Evolutionary conservation across 2,113 vertebrate genomes (phyloP), one percentile per base, ranked within the genome.

Genomic region (Cynoglossus semilaevis): DNA sequence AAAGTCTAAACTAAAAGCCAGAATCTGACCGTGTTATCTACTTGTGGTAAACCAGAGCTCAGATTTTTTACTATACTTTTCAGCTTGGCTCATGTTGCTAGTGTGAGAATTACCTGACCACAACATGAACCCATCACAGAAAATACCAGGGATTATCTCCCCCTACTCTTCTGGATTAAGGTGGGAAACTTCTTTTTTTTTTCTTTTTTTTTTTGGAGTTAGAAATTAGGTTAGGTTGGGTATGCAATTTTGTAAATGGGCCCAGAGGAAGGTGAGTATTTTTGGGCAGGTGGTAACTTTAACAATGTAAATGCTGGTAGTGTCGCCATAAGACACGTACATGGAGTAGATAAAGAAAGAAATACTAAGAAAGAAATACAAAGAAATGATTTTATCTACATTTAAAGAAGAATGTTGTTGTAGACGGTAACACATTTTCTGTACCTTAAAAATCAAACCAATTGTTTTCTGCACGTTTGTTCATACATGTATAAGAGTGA

Each of bases 151-250:
- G 81, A 81, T 84, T 81, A 84, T 73, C 63, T 55, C 51, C 55
- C 41, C n/a, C 19, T 75, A 81, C 73, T 83, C 78, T 80, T 50
- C 63, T 48, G 70, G 70, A 87, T 87, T 87, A 67, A 80, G 52
- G 41, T 63, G 56, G 36, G 78, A 80, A 80, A 63, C 78, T 64
- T 38, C 18, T 1, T 56, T 7, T 81, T 70, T 63, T 49, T n/a
- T n/a, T n/a, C n/a, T n/a, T 70, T 38, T 19, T 1, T 56, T 7
- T 81, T 70, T 63, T 49, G 19, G 50, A 18, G 74, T 58, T 42
- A 70, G 76, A 36, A 63, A 77, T 71, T 66, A 5, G 15, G 77
- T 79, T 71, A 70, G 16, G 42, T 59, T 35, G 2, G 51, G 42
- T 63, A 22, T 75, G 47, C 69, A 81, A 76, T 85, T 77, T 81